Evolutionary conservation across 2,888 invertebrate species (phyloP), one percentile per base, ranked within the genome.

Genomic region (Phasia obesa): DNA sequence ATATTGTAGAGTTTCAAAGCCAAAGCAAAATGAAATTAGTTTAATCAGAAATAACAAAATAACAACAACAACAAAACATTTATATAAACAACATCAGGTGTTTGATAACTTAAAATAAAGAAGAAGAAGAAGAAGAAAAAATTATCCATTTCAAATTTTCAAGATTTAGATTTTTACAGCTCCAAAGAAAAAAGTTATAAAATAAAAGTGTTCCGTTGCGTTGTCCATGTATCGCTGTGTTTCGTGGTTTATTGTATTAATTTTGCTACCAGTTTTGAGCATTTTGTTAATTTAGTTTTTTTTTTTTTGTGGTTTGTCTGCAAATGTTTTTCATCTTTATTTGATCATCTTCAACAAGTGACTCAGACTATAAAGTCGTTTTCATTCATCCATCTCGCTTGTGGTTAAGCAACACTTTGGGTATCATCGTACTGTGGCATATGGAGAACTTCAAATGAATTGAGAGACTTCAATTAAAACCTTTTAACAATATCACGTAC

Each of bases 401-500:
- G 47, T 21, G 47, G 2, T 62, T 62, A 9, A 11, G 57, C 57
- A 47, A 13, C 44, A 19, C 62, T 35, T 55, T n/a, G 15, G 15
- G 31, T n/a, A 38, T 59, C 44, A 44, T 9, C n/a, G 31, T 2
- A n/a, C 27, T 25, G 55, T 65, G 21, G 15, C 51, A 35, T 59
- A 17, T 60, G 44, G 51, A 42, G 35, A 73, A 67, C 67, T 67
- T 31, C 21, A 80, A 81, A 81, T 59, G 73, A 79, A 81, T 81
- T 75, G 78, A 84, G 78, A 86, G 87, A 88, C 89, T 89, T 89
- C 89, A 89, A 89, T 89, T 88, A 89, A 89, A 89, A 89, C 88
- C 88, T 88, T 89, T 89, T 89, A 89, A 89, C 88, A 90, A 88
- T 89, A 90, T 90, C 90, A 89, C 89, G 90, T 89, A 88, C 87